Evolutionary conservation across 2,797 vertebrate genomes (phyloP), one percentile per base, ranked within the genome.

Genomic region (Melanotaenia nigrans): DNA sequence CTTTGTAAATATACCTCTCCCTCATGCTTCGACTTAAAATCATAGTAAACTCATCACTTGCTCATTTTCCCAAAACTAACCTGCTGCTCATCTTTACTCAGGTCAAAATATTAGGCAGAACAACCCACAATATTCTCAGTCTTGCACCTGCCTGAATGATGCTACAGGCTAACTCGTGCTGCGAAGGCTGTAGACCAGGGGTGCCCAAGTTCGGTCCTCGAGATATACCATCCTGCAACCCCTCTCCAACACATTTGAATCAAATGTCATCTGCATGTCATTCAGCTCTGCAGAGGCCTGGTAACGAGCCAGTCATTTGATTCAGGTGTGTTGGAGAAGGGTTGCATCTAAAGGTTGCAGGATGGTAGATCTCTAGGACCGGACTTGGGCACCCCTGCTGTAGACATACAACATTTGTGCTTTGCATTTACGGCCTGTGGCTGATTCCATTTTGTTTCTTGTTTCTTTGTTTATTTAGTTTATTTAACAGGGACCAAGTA

Each of bases 361-460:
- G 25, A 28, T 28, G 25, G 25, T 28, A 28, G 25, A 28, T 28
- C 25, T 28, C 25, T 28, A 28, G 25, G 25, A 28, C 25, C 25
- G 25, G 25, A 28, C 25, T 2, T 28, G 25, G 25, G 25, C 25
- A 28, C 25, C 25, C 25, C 25, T 28, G 25, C 25, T 28, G 63
- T 49, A 49, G 59, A 68, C 61, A 71, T 47, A 33, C 40, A 35
- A 32, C 8, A 33, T 62, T 87, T 89, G 88, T 92, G 87, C 87
- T 90, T 86, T 79, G 63, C 69, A 30, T 36, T 12, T 61, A 20
- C 73, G 73, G 64, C 68, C 58, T 33, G 59, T 40, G 62, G 49
- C 51, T 12, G 51, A 80, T 71, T 24, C 56, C 53, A 61, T 49
- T 73, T 87, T 91, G 87, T 88, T 88, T 87, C 88, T 56, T 18